Conservation (phyloP, 2,113 vertebrate species). For the Choloepus hoffmanni region DNA sequence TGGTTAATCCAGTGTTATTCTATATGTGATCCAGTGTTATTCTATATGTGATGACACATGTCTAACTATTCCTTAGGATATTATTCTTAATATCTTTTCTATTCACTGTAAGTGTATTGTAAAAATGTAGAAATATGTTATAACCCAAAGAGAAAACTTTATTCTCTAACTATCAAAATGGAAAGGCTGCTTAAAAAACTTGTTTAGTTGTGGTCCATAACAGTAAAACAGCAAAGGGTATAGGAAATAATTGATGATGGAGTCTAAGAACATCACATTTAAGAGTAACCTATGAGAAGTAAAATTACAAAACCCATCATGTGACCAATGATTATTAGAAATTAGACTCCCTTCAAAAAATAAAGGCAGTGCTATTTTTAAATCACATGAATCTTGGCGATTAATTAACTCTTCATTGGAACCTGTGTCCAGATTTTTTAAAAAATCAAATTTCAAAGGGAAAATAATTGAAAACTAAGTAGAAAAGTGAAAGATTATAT, state of each 20-base stretch:
- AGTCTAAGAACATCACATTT: not conserved
- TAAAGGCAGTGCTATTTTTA: not conserved
- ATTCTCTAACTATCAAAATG: conserved; percentile 3
- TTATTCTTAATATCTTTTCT: not conserved
- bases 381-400: not conserved
- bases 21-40: not conserved
- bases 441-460: not conserved
- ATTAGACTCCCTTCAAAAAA: not conserved
- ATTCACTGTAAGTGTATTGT: not conserved
- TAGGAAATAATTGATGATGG: not conserved
- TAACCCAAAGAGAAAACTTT: not conserved
- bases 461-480: not conserved
- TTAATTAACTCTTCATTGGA: not conserved
- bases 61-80: not conserved
- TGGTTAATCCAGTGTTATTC: not conserved
- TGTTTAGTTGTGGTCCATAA: not conserved
- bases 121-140: not conserved
- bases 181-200: not conserved
- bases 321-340: not conserved
- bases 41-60: not conserved
- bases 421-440: not conserved
- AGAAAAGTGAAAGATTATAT: not conserved
- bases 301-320: not conserved
- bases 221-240: not conserved
- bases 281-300: not conserved